Conservation (phyloP, 2,888 invertebrate genomes). For the Onchidella celtica region DNA sequence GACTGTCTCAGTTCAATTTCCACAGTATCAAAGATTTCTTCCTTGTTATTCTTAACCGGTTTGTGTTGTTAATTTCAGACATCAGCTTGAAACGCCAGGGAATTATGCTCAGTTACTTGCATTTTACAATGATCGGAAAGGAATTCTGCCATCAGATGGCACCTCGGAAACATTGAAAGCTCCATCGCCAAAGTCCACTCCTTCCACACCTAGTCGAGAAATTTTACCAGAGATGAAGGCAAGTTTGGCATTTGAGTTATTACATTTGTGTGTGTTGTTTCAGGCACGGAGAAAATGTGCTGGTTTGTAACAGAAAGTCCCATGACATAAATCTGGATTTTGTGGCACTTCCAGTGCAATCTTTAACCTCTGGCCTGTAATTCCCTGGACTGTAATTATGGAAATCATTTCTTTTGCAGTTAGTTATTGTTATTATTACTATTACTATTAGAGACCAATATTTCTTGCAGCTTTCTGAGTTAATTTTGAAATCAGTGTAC, state of each 20-base stretch:
- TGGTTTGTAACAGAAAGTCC: neutral
- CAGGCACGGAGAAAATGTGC: neutral
- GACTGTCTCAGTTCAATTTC: too few relatives aligned
- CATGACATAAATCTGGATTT: neutral
- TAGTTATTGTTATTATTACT: slow-evolving; percentile 1
- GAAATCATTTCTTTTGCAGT: neutral
- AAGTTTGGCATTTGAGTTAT: neutral
- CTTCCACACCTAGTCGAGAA: slow-evolving; percentile 65
- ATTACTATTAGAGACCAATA: too few relatives aligned
- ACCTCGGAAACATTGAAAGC: slow-evolving; percentile 58
- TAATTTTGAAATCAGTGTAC: too few relatives aligned
- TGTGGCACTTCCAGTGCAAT: neutral
- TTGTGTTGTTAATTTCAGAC: too few relatives aligned
- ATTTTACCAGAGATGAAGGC: slow-evolving; percentile 73
- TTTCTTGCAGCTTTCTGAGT: too few relatives aligned
- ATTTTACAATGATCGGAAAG: slow-evolving; percentile 78
- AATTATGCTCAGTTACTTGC: slow-evolving; percentile 77
- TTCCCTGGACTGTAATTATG: neutral
- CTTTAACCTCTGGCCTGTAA: too few relatives aligned
- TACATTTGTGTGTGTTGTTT: too few relatives aligned
- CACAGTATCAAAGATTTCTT: too few relatives aligned
- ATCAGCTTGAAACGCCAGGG: slow-evolving; percentile 78
- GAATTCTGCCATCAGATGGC: slow-evolving; percentile 60
- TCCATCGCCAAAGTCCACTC: slow-evolving; percentile 65
- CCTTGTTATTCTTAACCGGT: too few relatives aligned